phyloP scores from a whole-genome alignment of 2,113 vertebrate genomes.

The Serilophus lunatus region DNA sequence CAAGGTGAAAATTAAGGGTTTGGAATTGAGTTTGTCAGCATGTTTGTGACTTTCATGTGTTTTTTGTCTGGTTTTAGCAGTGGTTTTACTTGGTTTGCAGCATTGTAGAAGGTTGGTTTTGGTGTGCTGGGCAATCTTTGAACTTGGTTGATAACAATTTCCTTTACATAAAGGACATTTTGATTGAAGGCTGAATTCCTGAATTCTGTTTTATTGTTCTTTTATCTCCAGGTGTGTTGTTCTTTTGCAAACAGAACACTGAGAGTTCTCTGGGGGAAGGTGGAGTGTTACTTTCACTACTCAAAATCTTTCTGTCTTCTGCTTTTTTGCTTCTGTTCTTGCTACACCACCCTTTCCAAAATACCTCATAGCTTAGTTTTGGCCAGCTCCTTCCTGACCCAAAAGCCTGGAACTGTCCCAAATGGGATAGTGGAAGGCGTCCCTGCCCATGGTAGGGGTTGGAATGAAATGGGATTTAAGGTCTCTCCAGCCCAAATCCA shows the following conservation, averaged over 20 bases:
- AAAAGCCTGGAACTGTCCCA: neutral
- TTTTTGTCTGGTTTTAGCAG: neutral
- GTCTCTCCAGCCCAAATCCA: neutral
- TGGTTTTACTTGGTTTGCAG: neutral
- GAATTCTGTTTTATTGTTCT: neutral
- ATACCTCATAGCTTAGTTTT: neutral
- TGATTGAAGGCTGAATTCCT: neutral
- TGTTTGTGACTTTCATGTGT: neutral
- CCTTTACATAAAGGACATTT: neutral
- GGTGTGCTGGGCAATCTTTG: neutral
- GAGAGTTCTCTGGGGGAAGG: neutral
- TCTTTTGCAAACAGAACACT: neutral
- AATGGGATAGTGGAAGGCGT: neutral
- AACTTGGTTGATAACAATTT: neutral
- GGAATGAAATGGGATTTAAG: rapidly evolving
- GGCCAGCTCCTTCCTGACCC: neutral
- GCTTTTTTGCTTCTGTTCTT: neutral
- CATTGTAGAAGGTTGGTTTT: neutral
- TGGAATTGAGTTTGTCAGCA: neutral
- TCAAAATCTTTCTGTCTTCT: neutral
- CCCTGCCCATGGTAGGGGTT: neutral
- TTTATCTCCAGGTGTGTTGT: neutral
- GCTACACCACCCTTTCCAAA: neutral
- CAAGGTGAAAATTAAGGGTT: neutral
- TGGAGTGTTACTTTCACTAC: rapidly evolving